Evolutionary conservation across 2,888 invertebrate genomes (phyloP), one percentile per base, ranked within the genome.

Genomic region (Zygaena filipendulae): DNA sequence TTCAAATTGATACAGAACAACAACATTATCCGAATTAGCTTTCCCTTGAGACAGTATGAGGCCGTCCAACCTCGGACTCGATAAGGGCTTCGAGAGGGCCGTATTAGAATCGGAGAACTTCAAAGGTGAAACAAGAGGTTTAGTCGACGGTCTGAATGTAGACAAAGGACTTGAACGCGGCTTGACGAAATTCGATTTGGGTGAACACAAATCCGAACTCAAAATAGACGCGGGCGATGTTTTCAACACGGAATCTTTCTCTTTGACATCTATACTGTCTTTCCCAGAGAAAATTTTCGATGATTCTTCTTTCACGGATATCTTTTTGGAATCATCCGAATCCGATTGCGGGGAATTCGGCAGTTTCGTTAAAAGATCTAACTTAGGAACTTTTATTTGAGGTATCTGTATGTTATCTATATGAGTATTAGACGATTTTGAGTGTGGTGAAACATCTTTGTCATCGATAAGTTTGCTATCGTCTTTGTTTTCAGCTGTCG

Each of bases 11-110:
- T 79, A 79, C 0, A 79, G 71, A 0, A 79, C 71, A 0, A 79
- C 77, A 1, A 79, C 75, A 32, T 79, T 75, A 34, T 75, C 75
- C 0, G 70, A 54, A 34, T 48, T 70, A 2, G 68, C 67, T 49
- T 77, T 79, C 0, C 74, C 77, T 59, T 77, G 77, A 2, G 77
- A 75, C 32, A 79, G 24, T 22, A 72, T 77, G 0, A 79, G 74
- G 2, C 77, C 74, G 16, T 77, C 77, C 30, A 79, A 33, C 38
- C 74, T 53, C 4, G 77, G 75, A 47, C 74, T 77, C 0, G 63
- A 36, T 6, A 71, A 32, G 12, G 53, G 45, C 52, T 69, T 74
- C 0, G 54, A 55, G 30, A 72, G 38, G 36, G 61, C 67, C 2
- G 57, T 45, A 3, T 58, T 55, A 0, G 77, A 72, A 21, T 79